Evolutionary conservation across 2,888 invertebrate genomes (phyloP).

Genomic region (Caenorhabditis japonica): DNA sequence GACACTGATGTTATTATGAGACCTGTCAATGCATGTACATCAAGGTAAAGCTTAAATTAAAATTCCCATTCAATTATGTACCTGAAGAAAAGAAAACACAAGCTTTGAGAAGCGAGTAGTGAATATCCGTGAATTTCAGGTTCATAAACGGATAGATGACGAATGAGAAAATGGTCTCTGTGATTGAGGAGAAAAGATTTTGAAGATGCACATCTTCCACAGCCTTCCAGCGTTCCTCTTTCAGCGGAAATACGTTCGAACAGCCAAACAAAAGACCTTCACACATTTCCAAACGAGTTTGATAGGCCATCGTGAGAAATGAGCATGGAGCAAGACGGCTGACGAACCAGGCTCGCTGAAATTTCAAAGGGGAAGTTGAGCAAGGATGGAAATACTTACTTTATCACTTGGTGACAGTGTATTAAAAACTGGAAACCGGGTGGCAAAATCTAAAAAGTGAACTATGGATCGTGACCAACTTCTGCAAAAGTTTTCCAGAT

Average conservation of each 20-base stretch:
- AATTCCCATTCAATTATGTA: no score
- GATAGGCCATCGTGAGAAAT: slow-evolving; percentile 55
- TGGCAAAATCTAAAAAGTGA: slow-evolving; percentile 55
- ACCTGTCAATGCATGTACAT: slow-evolving; percentile 29
- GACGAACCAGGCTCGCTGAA: slow-evolving; percentile 52
- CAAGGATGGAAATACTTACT: slow-evolving; percentile 25
- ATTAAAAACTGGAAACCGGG: slow-evolving; percentile 54
- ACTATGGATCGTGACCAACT: slow-evolving; percentile 56
- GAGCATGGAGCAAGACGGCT: slow-evolving; percentile 55
- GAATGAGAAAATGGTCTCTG: slow-evolving; percentile 48
- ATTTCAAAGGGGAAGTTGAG: not conserved
- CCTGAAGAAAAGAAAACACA: slow-evolving; percentile 57
- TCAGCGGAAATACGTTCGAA: slow-evolving; percentile 58
- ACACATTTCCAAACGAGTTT: slow-evolving; percentile 50
- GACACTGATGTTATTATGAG: slow-evolving; percentile 16
- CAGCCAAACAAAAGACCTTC: slow-evolving; percentile 58
- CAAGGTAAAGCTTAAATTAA: no score
- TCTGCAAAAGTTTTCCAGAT: slow-evolving; percentile 44
- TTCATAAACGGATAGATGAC: slow-evolving; percentile 56
- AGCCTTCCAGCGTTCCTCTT: slow-evolving; percentile 36
- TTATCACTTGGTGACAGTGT: slow-evolving; percentile 39
- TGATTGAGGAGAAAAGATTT: slow-evolving; percentile 33
- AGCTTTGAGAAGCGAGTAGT: slow-evolving; percentile 56
- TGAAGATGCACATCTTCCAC: slow-evolving; percentile 35
- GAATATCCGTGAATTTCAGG: slow-evolving; percentile 48